Conservation (phyloP, 2,113 vertebrate genomes). For the Sorex araneus region DNA sequence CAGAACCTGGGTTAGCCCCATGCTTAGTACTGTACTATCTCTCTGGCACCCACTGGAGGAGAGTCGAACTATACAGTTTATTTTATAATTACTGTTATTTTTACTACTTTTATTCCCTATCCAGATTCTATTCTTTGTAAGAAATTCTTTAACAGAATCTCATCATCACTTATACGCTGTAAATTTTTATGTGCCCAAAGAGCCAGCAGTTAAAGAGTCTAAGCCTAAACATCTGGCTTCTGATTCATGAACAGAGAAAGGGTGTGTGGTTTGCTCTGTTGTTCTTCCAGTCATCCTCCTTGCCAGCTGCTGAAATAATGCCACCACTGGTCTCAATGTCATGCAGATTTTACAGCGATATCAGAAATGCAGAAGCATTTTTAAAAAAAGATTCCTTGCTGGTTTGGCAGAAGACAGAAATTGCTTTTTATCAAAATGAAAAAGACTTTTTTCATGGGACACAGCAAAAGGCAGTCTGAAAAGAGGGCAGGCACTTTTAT, state of each 20-base stretch:
- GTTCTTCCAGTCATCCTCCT: neutral
- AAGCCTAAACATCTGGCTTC: neutral
- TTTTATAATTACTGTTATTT: too few species aligned
- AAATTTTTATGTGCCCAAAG: neutral
- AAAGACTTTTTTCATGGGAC: slow-evolving; percentile 26
- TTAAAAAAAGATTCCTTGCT: slow-evolving; percentile 21
- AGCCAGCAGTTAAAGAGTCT: neutral
- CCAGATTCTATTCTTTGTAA: neutral
- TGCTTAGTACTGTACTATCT: neutral
- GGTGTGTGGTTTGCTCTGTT: neutral
- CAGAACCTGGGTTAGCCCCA: too few species aligned
- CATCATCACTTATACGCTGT: neutral
- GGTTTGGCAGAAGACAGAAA: slow-evolving; percentile 55
- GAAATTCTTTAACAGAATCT: neutral
- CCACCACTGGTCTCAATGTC: rapidly evolving
- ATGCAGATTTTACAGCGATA: slow-evolving; percentile 42
- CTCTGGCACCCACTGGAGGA: too few species aligned
- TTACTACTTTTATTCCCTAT: neutral
- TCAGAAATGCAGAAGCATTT: slow-evolving; percentile 22
- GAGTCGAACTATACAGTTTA: too few species aligned
- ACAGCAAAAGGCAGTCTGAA: slow-evolving; percentile 37
- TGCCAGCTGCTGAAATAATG: slow-evolving; percentile 33
- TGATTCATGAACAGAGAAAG: neutral
- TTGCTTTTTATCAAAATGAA: slow-evolving; percentile 56
- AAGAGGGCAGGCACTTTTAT: neutral